Base-by-base conservation (phyloP, 1,140 invertebrate genomes). In the Pararge aegeria region DNA sequence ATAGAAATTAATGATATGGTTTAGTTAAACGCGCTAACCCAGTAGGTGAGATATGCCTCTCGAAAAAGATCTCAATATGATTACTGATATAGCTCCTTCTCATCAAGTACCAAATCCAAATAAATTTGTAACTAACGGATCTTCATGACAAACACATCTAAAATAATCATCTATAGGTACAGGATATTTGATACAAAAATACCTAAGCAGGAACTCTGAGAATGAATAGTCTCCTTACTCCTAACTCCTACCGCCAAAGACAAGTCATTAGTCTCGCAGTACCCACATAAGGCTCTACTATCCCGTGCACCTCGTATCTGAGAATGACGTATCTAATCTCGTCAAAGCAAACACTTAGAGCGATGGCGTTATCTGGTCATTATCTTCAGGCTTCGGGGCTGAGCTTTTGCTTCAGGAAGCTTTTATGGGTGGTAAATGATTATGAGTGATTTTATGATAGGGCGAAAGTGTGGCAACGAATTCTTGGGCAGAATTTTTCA, bases 271-370 rank as follows among this genome's bases (percentile, higher is more conserved):
- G 19, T 46, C 42, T 46, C 9, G 6, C 18, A 5, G 19, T 20
- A 16, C 18, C 42, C 42, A 46, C 18, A 46, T 20, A 46, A 46
- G 42, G 42, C 5, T 20, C 1, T 18, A 20, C 42, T 3, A 49
- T 49, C 46, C 55, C 34, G 46, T 55, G 58, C 30, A 40, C 46
- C 55, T 18, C 40, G 20, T 55, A 55, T 61, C 40, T 55, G 20
- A 61, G 58, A 30, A 54, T 61, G 61, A 64, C 61, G 46, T 64
- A 64, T 64, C 61, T 64, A 58, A 64, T 64, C 61, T 64, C 55
- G 60, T 69, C 66, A 71, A 69, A 66, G 73, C 55, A 76, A 76
- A 76, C 67, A 75, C 55, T 52, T 64, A 57, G 55, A 58, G 60
- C 55, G 56, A 64, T 59, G 52, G 46, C 44, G 46, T 46, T 64